phyloP scores from a whole-genome alignment of 1,140 invertebrate species.

The Drosophila virilis region DNA sequence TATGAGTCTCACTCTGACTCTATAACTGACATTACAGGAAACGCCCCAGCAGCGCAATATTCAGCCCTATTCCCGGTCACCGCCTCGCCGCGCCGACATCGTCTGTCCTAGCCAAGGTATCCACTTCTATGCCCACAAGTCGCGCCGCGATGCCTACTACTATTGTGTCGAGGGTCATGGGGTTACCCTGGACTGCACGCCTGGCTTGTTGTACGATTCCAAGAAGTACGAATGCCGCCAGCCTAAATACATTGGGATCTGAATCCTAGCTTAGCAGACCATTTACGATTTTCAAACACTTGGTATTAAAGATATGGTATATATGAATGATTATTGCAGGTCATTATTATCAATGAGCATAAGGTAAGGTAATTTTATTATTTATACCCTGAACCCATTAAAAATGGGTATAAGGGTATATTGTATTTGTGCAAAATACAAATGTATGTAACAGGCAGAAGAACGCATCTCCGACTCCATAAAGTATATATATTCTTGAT shows the following conservation, averaged over 20 bases:
- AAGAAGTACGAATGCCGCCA: slow-evolving; percentile 64
- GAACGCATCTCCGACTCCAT: too few species aligned
- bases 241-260: slow-evolving; percentile 30
- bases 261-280: not conserved
- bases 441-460: too few species aligned
- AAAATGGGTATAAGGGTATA: too few species aligned
- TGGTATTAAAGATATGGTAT: not conserved
- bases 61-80: slow-evolving; percentile 56
- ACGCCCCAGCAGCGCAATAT: slow-evolving; percentile 57
- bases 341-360: too few species aligned
- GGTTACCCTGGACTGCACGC: slow-evolving; percentile 72
- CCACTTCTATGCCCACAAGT: slow-evolving; percentile 64
- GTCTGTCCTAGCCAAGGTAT: slow-evolving; percentile 54
- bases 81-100: slow-evolving; percentile 70
- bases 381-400: too few species aligned
- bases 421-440: too few species aligned
- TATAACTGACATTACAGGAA: slow-evolving; percentile 21
- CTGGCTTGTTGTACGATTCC: slow-evolving; percentile 65
- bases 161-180: slow-evolving; percentile 72
- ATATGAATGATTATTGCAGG: not conserved
- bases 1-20: not conserved
- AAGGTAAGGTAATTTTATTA: too few species aligned
- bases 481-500: too few species aligned
- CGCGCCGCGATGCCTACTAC: slow-evolving; percentile 63
- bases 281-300: not conserved